phyloP scores from a whole-genome alignment of 2,888 invertebrate species.

The Stenurella melanura region DNA sequence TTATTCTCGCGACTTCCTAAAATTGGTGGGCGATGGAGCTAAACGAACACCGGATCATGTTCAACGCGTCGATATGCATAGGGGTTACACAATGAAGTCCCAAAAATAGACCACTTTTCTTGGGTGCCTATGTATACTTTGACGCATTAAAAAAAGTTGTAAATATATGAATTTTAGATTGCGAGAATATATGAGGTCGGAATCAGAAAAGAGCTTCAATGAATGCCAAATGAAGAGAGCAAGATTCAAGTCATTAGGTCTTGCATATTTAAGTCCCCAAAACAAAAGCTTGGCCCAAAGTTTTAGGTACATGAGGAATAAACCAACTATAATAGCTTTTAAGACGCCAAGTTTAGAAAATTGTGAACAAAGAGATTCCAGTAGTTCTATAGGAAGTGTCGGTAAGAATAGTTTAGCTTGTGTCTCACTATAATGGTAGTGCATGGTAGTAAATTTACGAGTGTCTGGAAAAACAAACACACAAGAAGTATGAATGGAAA shows the following conservation, averaged over 20 bases:
- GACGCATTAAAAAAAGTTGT: too few relatives aligned
- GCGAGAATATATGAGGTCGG: constrained; percentile 84
- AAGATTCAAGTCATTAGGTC: constrained; percentile 78
- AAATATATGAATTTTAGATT: constrained; percentile 74
- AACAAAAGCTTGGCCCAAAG: constrained; percentile 88
- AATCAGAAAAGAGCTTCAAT: constrained; percentile 86
- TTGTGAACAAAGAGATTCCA: constrained; percentile 77
- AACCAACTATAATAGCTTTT: constrained; percentile 91
- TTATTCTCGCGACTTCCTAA: too few relatives aligned
- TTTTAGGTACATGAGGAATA: constrained; percentile 92
- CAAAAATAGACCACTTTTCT: too few relatives aligned
- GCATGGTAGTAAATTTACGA: too few relatives aligned
- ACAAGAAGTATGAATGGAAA: too few relatives aligned
- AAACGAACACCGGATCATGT: too few relatives aligned
- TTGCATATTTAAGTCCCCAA: constrained; percentile 84
- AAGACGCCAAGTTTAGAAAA: constrained; percentile 88
- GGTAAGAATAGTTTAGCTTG: constrained; percentile 70
- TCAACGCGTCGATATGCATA: too few relatives aligned
- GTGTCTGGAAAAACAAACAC: too few relatives aligned
- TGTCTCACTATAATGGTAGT: constrained; percentile 3
- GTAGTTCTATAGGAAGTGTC: constrained; percentile 77
- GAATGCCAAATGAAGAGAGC: constrained; percentile 80
- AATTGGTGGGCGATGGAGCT: too few relatives aligned
- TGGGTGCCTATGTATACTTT: too few relatives aligned
- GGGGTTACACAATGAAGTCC: too few relatives aligned